These are phyloP conservation scores for Athalia rosae DNA, from an alignment of 2,888 invertebrate genomes.

Conservation along the genomic window DNA sequence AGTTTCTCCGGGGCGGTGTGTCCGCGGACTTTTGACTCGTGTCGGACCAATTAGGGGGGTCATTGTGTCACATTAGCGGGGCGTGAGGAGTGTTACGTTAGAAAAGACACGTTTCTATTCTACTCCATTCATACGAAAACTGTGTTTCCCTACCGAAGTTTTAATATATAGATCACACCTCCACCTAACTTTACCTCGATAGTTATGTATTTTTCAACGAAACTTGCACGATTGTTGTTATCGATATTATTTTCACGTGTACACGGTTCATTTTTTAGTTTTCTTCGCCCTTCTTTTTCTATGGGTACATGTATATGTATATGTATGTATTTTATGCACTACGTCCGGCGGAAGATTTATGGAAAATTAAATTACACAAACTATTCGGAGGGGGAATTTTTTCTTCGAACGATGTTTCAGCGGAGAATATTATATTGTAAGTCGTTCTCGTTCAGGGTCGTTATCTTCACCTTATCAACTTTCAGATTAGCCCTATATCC, in stretches of 20 bases:
- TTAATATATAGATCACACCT: too few relatives aligned
- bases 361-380: too few relatives aligned
- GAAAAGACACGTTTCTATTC: background rate
- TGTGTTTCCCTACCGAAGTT: background rate
- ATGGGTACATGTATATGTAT: too few relatives aligned
- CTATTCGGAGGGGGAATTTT: too few relatives aligned
- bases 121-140: background rate
- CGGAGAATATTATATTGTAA: background rate
- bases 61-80: conserved; percentile 60
- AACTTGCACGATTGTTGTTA: too few relatives aligned
- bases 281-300: background rate
- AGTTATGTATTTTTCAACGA: too few relatives aligned
- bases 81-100: background rate
- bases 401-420: too few relatives aligned
- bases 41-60: conserved; percentile 67
- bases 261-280: background rate
- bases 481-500: conserved; percentile 44
- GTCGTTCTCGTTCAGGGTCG: conserved; percentile 27
- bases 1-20: too few relatives aligned
- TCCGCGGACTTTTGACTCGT: conserved; percentile 49
- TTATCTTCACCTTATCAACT: conserved; percentile 45
- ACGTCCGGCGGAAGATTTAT: too few relatives aligned
- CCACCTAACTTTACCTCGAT: too few relatives aligned
- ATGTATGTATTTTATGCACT: too few relatives aligned
- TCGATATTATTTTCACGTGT: background rate